Evolutionary conservation across 2,888 invertebrate genomes (phyloP).

Genomic region (Piscicola geometra): DNA sequence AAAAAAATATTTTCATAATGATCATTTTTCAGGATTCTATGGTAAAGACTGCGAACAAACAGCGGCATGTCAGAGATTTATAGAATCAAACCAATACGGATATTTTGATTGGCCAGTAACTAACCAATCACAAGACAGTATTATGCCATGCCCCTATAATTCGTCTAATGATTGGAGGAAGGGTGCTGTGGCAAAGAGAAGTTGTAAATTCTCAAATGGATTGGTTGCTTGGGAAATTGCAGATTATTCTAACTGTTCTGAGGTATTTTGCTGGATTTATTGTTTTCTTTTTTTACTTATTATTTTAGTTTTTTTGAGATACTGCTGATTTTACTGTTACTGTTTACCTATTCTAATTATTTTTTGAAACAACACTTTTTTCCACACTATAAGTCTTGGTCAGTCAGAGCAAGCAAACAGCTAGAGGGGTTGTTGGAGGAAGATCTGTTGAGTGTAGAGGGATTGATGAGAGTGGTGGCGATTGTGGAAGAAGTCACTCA

Average conservation of each 20-base stretch:
- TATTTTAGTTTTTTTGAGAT: too few relatives aligned
- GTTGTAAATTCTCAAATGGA: background rate
- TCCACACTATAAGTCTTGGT: slow-evolving; percentile 11
- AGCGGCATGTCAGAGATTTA: background rate
- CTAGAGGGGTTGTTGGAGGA: background rate
- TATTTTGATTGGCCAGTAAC: slow-evolving; percentile 17
- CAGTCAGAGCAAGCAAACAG: background rate
- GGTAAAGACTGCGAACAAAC: background rate
- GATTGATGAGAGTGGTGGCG: background rate
- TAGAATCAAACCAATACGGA: slow-evolving; percentile 4
- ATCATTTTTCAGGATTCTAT: background rate
- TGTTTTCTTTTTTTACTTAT: too few relatives aligned
- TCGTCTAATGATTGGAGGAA: background rate
- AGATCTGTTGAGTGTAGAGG: background rate
- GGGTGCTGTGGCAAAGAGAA: background rate
- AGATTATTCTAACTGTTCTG: slow-evolving; percentile 24
- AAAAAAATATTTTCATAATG: background rate
- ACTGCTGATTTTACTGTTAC: background rate
- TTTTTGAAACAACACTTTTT: background rate
- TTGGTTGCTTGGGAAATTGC: background rate
- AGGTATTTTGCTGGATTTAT: background rate
- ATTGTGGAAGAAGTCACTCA: background rate
- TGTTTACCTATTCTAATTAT: slow-evolving; percentile 12
- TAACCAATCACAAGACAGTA: slow-evolving; percentile 8
- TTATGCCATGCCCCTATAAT: slow-evolving; percentile 4